Base-by-base conservation (phyloP, 2,888 invertebrate genomes). In the Calameuta pallipes region DNA sequence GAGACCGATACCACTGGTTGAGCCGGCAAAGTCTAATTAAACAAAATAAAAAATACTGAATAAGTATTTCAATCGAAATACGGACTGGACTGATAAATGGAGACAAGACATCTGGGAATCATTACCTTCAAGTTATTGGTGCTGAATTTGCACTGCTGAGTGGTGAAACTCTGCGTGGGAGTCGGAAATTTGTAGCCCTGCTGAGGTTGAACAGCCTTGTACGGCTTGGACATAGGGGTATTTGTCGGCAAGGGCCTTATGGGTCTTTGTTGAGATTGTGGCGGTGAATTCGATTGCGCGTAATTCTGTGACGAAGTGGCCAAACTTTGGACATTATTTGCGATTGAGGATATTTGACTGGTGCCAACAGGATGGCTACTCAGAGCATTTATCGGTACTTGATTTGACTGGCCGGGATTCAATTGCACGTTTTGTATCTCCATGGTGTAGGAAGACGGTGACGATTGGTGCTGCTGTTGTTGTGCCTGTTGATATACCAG, bases 151-250 rank as follows among this genome's bases (percentile, higher is more conserved):
- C 87, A 90, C 76, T 88, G 89, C 79, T 89, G 89, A 76, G 86
- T 75, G 82, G 87, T 85, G 79, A 90, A 90, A 77, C 81, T 87
- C 71, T 86, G 86, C 30, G 85, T 77, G 3, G 90, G 87, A 3
- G 85, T 77, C 11, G 89, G 80, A 76, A 91, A 90, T 76, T 91
- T 91, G 79, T 90, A 91, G 68, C 87, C 87, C 69, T 88, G 90
- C 9, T 71, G 71, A 33, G 30, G 88, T 74, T 87, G 89, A 56
- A 89, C 83, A 23, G 89, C 85, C 80, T 90, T 91, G 76, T 87
- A 90, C 3, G 90, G 87, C 68, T 90, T 87, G n/a, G 81, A 77
- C 15, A 85, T 82, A 69, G 86, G 77, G 12, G 86, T 83, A 23
- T 85, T 78, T n/a, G 87, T 81, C 11, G 88, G 85, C 77, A 89